Evolutionary conservation across 30 jellyfish, hydroid and myxozoan genomes (phyloP), one percentile per base, ranked within the genome.

Genomic region (Hydractinia symbiolongicarpus): DNA sequence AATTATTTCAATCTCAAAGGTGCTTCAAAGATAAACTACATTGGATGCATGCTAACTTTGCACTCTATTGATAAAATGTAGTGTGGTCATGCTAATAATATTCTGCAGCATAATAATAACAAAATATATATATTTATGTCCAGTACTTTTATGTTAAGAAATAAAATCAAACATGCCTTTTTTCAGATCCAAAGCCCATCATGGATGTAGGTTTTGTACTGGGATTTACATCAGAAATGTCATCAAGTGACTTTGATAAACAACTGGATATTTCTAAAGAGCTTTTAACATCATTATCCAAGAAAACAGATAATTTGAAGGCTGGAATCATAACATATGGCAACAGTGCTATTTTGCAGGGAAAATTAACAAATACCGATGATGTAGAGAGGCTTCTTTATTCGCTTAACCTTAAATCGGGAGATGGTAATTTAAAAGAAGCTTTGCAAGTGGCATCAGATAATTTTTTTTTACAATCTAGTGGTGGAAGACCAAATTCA

Each of bases 401-500:
- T 61, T 53, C 54, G 6, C n/a, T 77, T 19, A 77, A 55, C 4
- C 5, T 77, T 52, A 14, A 77, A 55, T 10, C 77, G 13, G 85
- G 76, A 56, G 17, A 19, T 55, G 15, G 40, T 40, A 54, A 10
- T 11, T 16, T 55, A 61, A 44, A 15, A 7, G 50, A 17, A 17
- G 85, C 85, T 40, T 64, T 53, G 79, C 8, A 9, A 6, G 55
- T 53, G 11, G 73, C 50, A 9, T 19, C 67, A 20, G 83, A 74
- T 61, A 60, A 54, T 58, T 67, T 86, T 44, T 86, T 91, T 58
- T 55, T 86, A n/a, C 53, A 73, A 70, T 9, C 30, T 16, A 54
- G 70, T 17, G 96, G 95, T 17, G 96, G 86, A 16, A 82, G 95
- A 73, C 73, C 66, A 8, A 87, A 78, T 44, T 90, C 82, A 8